These are phyloP conservation scores for Rhinoraja longicauda DNA, from an alignment of 2,797 vertebrate genomes.

Conservation along the genomic window DNA sequence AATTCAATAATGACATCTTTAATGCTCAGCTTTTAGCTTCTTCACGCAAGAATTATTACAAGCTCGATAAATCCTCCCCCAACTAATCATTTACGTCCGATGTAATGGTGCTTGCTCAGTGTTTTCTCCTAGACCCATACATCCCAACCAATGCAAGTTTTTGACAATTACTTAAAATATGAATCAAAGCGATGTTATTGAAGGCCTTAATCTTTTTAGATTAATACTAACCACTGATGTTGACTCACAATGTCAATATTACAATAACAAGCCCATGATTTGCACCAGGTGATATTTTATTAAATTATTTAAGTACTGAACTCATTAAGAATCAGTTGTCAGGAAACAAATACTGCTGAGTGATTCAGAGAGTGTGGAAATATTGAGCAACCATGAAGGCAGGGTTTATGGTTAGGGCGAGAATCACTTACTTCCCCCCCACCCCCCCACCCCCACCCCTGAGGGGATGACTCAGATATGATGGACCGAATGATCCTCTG, in stretches of 20 bases:
- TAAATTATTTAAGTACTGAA: not conserved
- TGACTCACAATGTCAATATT: not conserved
- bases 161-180: conserved; percentile 4
- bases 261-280: not conserved
- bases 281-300: not conserved
- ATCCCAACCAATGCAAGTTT: not conserved
- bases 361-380: not conserved
- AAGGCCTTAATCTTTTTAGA: not conserved
- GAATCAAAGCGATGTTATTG: not conserved
- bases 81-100: not conserved
- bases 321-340: not conserved
- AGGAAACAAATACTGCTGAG: not conserved
- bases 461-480: not conserved
- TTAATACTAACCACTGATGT: not conserved
- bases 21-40: not conserved
- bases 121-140: no score
- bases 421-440: not conserved
- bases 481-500: not conserved
- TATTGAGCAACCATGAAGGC: not conserved
- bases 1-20: not conserved
- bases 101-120: not conserved
- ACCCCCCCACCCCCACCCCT: no score
- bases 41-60: conserved; percentile 1
- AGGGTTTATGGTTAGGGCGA: not conserved
- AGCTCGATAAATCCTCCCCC: not conserved